Base-by-base conservation (phyloP, 2,888 invertebrate genomes). In the Papilio demoleus region DNA sequence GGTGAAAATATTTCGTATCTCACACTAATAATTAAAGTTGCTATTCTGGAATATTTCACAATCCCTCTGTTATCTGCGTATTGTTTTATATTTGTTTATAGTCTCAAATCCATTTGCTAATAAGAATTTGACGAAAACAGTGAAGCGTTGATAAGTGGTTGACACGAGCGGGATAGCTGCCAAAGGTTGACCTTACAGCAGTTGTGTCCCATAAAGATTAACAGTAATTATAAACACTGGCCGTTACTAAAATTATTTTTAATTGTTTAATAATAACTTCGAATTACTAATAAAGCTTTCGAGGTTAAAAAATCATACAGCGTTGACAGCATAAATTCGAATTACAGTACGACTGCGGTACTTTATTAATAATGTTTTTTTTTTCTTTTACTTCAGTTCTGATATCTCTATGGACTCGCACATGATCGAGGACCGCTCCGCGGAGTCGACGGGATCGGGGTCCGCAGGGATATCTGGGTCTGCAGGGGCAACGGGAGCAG, bases 381-480 rank as follows among this genome's bases (percentile, higher is more conserved):
- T 27, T 56, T 19, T 60, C 19, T 59, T 38, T 19, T 14, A 17
- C 42, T 59, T n/a, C 81, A 91, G 90, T 76, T 82, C 88, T 2
- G 89, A 90, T 73, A 85, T 91, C 58, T 86, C 91, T 59, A 73
- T 91, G 75, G 89, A 88, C 75, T 80, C 86, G 71, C 93, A 93
- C 78, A 85, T 89, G 85, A 91, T 92, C 73, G 88, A 85, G 72
- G 88, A 88, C 79, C 86, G 90, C 61, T 91, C 88, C 56, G 90
- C 86, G 65, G 89, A 88, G 79, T 75, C 73, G 71, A 89, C 86
- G 60, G 89, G 88, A 78, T 75, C 73, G 71, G 79, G 77, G 65
- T 77, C 75, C 70, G 74, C 78, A 72, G 76, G 76, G 70, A 72
- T 74, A 70, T 76, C 79, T 70, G 73, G 77, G 70, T 72, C 76